Base-by-base conservation (phyloP, 1,140 invertebrate species). In the Ctenoplectra terminalis region DNA sequence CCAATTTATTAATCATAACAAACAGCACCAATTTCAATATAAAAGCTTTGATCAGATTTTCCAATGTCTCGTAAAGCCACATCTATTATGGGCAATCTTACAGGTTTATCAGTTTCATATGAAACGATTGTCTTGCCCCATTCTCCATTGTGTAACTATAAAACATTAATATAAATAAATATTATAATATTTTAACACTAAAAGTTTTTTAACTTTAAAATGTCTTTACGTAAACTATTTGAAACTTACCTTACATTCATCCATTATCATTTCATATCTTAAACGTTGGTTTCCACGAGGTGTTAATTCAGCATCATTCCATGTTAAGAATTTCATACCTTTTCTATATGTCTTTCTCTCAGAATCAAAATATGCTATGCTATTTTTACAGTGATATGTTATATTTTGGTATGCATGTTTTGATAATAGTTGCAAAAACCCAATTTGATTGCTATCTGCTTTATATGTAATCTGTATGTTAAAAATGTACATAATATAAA, bases 331-430 rank as follows among this genome's bases (percentile, higher is more conserved):
- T 90, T 97, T 97, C n/a, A 98, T 86, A 1, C 97, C 96, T 83
- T 95, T 95, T 60, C 96, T 94, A 89, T 96, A 95, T 60, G 95
- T 96, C 77, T 95, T 95, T 34, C 94, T 93, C 1, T 94, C 92
- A 0, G 94, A 93, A 91, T 98, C 96, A 84, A 95, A 97, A 90
- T 97, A 97, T 23, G 96, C 97, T 1, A 97, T 94, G 0, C 96
- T 96, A 87, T 98, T 98, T 87, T 95, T 95, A 90, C 98, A 99
- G 89, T 98, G 96, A 89, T 97, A 97, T 0, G 97, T 98, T 54
- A 99, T 94, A 90, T 97, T 97, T 91, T 99, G 98, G n/a, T 94
- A 94, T 0, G 97, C 97, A 46, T 93, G 92, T 3, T 94, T 93
- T 0, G 97, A 98, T 17, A 98, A 90, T 40, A 98, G 92, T 93